Evolutionary conservation across 2,888 invertebrate genomes (phyloP), one percentile per base, ranked within the genome.

Genomic region (Eurytoma californica): DNA sequence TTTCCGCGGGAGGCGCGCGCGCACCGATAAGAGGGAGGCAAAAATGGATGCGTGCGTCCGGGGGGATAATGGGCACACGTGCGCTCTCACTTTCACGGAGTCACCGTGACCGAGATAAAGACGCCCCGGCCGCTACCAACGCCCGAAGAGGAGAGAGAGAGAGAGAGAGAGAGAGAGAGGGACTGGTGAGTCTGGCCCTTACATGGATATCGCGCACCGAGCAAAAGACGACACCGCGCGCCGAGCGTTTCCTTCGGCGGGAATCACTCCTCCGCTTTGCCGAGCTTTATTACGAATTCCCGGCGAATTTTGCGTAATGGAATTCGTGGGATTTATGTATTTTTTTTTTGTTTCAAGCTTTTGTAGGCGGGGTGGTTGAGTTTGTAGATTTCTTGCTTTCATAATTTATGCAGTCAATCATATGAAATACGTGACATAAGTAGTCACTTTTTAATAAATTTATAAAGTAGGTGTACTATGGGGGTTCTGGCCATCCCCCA

Each of bases 21-120:
- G 39, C 18, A 30, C 39, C 39, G 39, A 39, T 39, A 28, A 30
- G 16, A 65, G 65, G 58, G 58, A 58, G 58, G 39, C 39, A 58
- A 18, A 58, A 16, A 58, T 18, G 39, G 39, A 39, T 39, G 39
- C 39, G 39, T 39, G 39, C 60, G 20, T 28, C 57, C 20, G 28
- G 60, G 51, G 28, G 51, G 76, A 49, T 63, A 63, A 61, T 66
- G 55, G 49, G 28, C 30, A 60, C 68, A 77, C 81, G 84, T 82
- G 49, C 86, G 87, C 89, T 88, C 89, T 89, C 88, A 88, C 89
- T 89, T 89, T 89, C 89, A 88, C 88, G 85, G 84, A 88, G 88
- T 89, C 87, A 85, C 89, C 89, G 87, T 89, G 89, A 89, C 89
- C 89, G 89, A 89, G 88, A 88, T 89, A 87, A 87, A 87, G 86